A percentile compares a stretch with the other conserved stretches of the same genome.
Conservation (phyloP, 2,797 vertebrate species). For the Anisognathus igniventris region DNA sequence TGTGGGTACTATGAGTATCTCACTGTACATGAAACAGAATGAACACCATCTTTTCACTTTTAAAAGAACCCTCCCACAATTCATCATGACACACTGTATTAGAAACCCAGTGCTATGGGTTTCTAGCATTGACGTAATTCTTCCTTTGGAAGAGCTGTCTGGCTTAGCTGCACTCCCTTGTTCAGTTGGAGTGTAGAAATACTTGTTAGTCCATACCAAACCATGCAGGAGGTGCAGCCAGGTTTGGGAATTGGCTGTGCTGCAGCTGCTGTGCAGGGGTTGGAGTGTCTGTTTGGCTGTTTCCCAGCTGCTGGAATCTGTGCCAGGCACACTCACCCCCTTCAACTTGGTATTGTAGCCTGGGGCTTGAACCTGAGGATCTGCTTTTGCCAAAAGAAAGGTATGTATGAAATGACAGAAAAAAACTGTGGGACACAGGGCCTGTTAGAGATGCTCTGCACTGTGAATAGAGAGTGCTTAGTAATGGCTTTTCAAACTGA, state of each 20-base stretch:
- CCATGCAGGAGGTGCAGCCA: background rate
- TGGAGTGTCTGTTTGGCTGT: background rate
- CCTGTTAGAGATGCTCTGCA: background rate
- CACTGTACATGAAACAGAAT: background rate
- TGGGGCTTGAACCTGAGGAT: background rate
- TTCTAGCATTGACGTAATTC: background rate
- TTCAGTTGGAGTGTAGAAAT: background rate
- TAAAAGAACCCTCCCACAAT: background rate
- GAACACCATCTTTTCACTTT: background rate
- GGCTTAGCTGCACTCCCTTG: background rate
- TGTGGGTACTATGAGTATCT: background rate
- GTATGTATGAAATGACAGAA: background rate
- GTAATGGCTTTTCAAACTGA: background rate
- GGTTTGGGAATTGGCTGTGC: slow-evolving; percentile 1
- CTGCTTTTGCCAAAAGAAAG: background rate
- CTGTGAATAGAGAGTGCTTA: background rate
- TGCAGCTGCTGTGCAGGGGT: slow-evolving; percentile 40
- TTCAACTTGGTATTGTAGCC: background rate
- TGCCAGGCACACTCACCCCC: rapidly evolving
- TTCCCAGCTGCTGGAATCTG: slow-evolving; percentile 20
- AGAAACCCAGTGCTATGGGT: background rate
- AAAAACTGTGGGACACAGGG: background rate
- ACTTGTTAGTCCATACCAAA: background rate
- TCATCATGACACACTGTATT: background rate
- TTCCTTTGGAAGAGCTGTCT: background rate